Conservation (phyloP, 2,888 invertebrate species). For the Bombyx huttoni region DNA sequence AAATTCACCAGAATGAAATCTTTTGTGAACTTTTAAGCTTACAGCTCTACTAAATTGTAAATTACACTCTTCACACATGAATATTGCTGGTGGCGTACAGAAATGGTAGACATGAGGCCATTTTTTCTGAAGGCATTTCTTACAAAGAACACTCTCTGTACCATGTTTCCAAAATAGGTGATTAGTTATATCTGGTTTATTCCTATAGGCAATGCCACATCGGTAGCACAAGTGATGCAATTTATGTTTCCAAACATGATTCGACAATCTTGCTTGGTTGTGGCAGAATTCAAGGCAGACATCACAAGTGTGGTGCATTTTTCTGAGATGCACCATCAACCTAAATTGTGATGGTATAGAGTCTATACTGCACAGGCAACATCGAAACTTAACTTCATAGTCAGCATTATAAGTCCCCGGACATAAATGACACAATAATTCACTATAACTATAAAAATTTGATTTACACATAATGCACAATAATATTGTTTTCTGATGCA, state of each 20-base stretch:
- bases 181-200: constrained; percentile 89
- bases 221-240: constrained; percentile 88
- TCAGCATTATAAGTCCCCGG: constrained; percentile 81
- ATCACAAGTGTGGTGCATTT: constrained; percentile 88
- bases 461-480: constrained; percentile 90
- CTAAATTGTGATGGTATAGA: constrained; percentile 89
- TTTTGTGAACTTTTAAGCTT: constrained; percentile 86
- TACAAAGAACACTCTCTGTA: constrained; percentile 88
- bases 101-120: constrained; percentile 95
- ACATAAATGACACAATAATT: constrained; percentile 88
- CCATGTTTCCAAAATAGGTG: constrained; percentile 95
- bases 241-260: constrained; percentile 93
- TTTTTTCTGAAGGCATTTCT: constrained; percentile 88
- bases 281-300: constrained; percentile 87
- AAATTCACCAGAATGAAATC: constrained; percentile 80
- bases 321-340: constrained; percentile 89
- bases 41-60: constrained; percentile 82
- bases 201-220: constrained; percentile 89
- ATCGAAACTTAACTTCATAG: constrained; percentile 81
- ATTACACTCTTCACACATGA: constrained; percentile 86
- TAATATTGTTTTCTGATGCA: constrained; percentile 87
- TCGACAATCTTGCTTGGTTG: constrained; percentile 84
- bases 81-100: constrained; percentile 84
- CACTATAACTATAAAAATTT: constrained; percentile 90
- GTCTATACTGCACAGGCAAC: constrained; percentile 84